A percentile compares a stretch with the other conserved stretches of the same genome.
Conservation (phyloP, 2,888 invertebrate species). For the Acleris literana region DNA sequence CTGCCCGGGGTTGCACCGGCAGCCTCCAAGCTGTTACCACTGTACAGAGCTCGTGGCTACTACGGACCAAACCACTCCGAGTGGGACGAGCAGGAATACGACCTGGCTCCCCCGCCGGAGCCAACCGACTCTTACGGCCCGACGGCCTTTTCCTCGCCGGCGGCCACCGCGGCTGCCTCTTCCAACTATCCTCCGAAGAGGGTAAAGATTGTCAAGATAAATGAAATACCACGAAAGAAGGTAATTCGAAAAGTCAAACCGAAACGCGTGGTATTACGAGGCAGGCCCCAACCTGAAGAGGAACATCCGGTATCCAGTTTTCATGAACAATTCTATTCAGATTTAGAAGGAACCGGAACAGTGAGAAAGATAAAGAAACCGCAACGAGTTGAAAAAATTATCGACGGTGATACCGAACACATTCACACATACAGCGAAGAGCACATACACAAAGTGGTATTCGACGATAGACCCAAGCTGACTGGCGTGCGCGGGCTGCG, state of each 20-base stretch:
- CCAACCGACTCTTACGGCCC: constrained; percentile 57
- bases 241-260: constrained; percentile 64
- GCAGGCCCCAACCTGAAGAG: constrained; percentile 62
- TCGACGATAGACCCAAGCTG: constrained; percentile 59
- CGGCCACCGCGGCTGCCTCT: constrained; percentile 45
- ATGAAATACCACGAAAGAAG: constrained; percentile 67
- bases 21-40: constrained; percentile 70
- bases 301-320: constrained; percentile 72
- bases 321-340: constrained; percentile 79
- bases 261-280: constrained; percentile 61
- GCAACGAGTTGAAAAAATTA: constrained; percentile 78
- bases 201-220: constrained; percentile 71
- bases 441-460: constrained; percentile 76
- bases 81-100: constrained; percentile 69
- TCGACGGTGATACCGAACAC: constrained; percentile 80
- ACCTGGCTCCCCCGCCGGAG: constrained; percentile 60
- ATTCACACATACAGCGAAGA: constrained; percentile 81
- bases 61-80: constrained; percentile 72
- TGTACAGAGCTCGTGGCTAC: constrained; percentile 76
- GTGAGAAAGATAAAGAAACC: constrained; percentile 75
- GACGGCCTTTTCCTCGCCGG: constrained; percentile 54
- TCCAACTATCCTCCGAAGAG: constrained; percentile 60
- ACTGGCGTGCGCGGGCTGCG: constrained; percentile 40
- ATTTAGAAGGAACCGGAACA: constrained; percentile 72
- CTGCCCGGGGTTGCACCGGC: constrained; percentile 54